Evolutionary conservation across 2,888 invertebrate species (phyloP).

Genomic region (Cantharis rustica): DNA sequence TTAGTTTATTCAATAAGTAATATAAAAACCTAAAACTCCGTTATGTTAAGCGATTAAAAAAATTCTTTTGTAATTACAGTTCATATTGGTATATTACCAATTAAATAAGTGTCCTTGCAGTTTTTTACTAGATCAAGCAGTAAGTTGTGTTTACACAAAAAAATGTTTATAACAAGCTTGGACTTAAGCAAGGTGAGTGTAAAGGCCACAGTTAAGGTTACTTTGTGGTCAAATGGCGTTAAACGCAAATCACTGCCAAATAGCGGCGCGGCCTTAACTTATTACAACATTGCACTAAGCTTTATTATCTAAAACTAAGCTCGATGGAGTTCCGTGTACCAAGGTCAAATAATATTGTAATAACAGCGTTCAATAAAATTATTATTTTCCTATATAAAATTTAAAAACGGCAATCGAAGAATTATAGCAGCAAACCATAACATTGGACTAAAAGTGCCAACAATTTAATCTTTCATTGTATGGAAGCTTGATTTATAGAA

Average conservation of each 20-base stretch:
- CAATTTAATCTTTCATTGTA: slow-evolving; percentile 32
- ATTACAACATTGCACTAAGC: slow-evolving; percentile 17
- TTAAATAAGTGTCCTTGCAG: slow-evolving; percentile 18
- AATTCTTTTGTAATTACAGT: slow-evolving; percentile 6
- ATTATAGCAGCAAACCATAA: not conserved
- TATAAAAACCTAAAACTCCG: slow-evolving; percentile 14
- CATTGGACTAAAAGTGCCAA: slow-evolving; percentile 36
- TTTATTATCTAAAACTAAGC: slow-evolving; percentile 39
- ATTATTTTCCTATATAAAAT: not conserved
- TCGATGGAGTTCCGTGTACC: slow-evolving; percentile 46
- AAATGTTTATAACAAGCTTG: slow-evolving; percentile 13
- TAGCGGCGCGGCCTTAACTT: slow-evolving; percentile 34
- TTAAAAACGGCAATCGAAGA: not conserved
- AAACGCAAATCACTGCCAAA: slow-evolving; percentile 36
- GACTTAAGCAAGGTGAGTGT: slow-evolving; percentile 26
- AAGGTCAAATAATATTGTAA: slow-evolving; percentile 43
- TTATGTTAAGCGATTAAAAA: slow-evolving; percentile 7
- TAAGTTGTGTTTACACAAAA: slow-evolving; percentile 6
- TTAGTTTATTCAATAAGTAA: not conserved
- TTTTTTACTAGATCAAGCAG: slow-evolving; percentile 7
- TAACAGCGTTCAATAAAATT: not conserved
- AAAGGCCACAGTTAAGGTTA: slow-evolving; percentile 32
- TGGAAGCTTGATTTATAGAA: slow-evolving; percentile 35
- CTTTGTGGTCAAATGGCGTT: slow-evolving; percentile 31
- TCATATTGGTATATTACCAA: slow-evolving; percentile 9